Base-by-base conservation (phyloP, 1,140 invertebrate species). In the Eubasilissa regina region DNA sequence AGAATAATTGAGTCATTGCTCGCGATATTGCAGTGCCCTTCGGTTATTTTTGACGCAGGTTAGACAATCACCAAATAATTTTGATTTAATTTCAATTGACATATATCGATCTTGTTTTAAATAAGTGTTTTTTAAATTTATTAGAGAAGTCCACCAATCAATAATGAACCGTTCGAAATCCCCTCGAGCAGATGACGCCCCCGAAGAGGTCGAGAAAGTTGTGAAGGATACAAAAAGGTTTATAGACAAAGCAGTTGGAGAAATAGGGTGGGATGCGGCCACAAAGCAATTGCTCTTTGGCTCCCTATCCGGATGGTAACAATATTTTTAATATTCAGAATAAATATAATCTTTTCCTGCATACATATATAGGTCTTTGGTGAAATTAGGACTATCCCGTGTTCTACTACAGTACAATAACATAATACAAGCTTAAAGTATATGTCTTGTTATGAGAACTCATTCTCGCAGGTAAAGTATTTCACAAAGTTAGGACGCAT, bases 231-330 rank as follows among this genome's bases (percentile, higher is more conserved):
- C 90, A 0, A 92, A 92, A 83, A 86, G 86, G 48, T 86, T 92
- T 53, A 83, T 95, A 43, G 92, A 94, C 19, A 91, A 91, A 86
- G 86, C 93, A 72, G 84, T 95, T 47, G 91, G 91, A 19, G 94
- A 95, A 84, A 91, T 96, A 25, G 92, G 92, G 74, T 94, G 94
- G 85, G 91, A 90, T 48, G 94, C 95, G 7, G 93, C 94, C 0
- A 91, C 93, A 0, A 94, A 95, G 87, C 95, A 97, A 88, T 89
- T 96, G 9, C 83, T 93, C 48, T 91, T 96, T 84, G 95, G 96
- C 19, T 92, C 92, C 15, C 88, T 92, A 1, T 92, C 94, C 79
- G 96, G 96, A 92, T 96, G 94, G 95, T 95, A 90, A 85, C 17
- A 35, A n/a, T 19, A 48, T 35, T 35, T 43, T 47, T 60, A n/a